Evolutionary conservation across 2,797 vertebrate species (phyloP), one percentile per base, ranked within the genome.

Genomic region (Phrynocephalus guinanensis): DNA sequence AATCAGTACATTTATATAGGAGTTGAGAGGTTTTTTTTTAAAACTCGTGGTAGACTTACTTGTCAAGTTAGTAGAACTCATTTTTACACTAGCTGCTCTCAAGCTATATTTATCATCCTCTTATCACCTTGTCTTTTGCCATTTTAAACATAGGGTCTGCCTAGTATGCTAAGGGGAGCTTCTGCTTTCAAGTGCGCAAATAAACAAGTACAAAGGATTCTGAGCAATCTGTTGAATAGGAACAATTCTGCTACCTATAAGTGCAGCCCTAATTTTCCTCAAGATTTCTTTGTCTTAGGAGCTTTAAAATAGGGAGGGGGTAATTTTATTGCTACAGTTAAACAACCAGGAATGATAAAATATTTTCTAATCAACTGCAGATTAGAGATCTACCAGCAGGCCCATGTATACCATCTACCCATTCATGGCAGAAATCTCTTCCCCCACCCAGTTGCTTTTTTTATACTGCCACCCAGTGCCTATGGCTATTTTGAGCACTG

Each of bases 131-230:
- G 72, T 77, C 76, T 77, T 16, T 7, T 56, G n/a, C 38, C 71
- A 60, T 71, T 38, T 77, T 56, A 83, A 88, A 67, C 70, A 79
- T 30, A 84, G 56, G 24, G 22, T 71, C 30, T 75, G 83, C 70
- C 24, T 81, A 73, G 6, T 50, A 52, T 78, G 38, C 3, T 72
- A 66, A 78, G 71, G 50, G 26, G 26, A 44, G 28, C 20, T 79
- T 88, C 22, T 73, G 50, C 18, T 50, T 38, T 67, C 15, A 52
- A 22, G 7, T 71, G 50, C 20, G 44, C 28, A 83, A 56, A 56
- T 83, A 16, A 52, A 38, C 38, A 44, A 44, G 38, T 44, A 44
- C 38, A 44, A 44, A 44, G 38, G 38, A 44, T 44, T 44, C 38
- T 44, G 38, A 44, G 38, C 38, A 4, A 44, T 44, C 38, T 44